Base-by-base conservation (phyloP, 2,113 vertebrate species). In the Pimephales promelas region DNA sequence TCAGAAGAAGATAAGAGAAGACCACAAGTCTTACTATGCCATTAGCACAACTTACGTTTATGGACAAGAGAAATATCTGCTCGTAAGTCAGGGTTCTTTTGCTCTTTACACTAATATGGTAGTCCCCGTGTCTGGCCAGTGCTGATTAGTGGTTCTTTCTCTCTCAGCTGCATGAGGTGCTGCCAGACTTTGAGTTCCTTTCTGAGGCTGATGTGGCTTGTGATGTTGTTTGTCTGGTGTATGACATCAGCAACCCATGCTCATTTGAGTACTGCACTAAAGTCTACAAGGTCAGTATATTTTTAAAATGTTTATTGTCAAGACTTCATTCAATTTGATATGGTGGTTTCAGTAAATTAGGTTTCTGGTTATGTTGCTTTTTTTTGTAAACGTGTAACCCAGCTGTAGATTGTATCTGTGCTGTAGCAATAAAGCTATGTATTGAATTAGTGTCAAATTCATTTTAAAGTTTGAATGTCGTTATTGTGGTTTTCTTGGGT, bases 31-130 rank as follows among this genome's bases (percentile, higher is more conserved):
- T 16, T 95, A 94, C 89, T 99, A 98, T 66, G 97, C 98, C 59
- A 97, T 99, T 91, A 98, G 96, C 87, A 97, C 97, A 7, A 95
- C 98, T 76, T 99, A 99, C 81, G 97, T 99, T 0, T 99, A 99
- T 1, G 98, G 98, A 79, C 98, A 99, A 92, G 98, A 99, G 89
- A 99, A 99, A 89, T 99, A 99, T 86, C 93, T 99, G 86, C 92
- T 99, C 95, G 98, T 99, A 94, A 96, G 96, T 82, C 3, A 11
- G 52, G 59, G 26, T 43, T 34, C 40, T 80, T 13, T 47, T 70
- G 1, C 79, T 3, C 77, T 79, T 73, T 82, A 81, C 71, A 75
- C 45, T 73, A 49, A 75, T 59, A 36, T 86, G 1, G 43, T 22
- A 14, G 10, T 22, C 24, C 49, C 61, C 14, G 26, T 43, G 8